Conservation (phyloP, 2,113 vertebrate species). For the Sylvia atricapilla region DNA sequence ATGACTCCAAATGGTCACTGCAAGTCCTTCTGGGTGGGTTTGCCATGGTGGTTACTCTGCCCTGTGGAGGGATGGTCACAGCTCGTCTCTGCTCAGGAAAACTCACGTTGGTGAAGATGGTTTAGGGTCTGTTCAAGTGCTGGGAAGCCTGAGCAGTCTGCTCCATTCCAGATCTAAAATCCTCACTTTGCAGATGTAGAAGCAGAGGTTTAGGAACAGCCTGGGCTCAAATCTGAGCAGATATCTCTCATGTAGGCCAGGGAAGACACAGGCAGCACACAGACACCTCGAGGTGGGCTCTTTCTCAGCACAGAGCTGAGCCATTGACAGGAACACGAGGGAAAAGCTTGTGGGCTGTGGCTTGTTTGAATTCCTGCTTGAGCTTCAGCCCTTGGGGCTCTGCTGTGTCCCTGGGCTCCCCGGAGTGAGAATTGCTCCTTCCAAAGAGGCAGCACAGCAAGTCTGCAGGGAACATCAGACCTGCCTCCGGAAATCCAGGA, state of each 20-base stretch:
- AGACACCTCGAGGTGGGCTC: background rate
- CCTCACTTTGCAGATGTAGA: background rate
- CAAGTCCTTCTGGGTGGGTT: background rate
- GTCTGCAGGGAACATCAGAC: background rate
- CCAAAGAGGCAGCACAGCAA: background rate
- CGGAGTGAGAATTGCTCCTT: background rate
- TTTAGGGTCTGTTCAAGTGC: background rate
- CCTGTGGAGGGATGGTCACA: background rate
- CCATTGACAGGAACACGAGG: background rate
- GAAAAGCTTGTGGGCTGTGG: background rate
- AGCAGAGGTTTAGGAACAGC: background rate
- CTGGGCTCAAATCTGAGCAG: background rate
- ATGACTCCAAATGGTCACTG: background rate
- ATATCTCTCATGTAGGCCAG: background rate
- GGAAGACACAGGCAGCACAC: background rate
- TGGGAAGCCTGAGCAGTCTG: background rate
- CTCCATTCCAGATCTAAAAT: background rate
- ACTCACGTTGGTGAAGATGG: rapidly evolving
- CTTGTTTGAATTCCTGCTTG: background rate
- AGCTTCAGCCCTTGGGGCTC: background rate
- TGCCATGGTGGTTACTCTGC: background rate
- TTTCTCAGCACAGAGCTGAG: background rate
- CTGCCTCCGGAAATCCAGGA: background rate
- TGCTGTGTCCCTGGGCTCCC: background rate
- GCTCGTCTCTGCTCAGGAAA: background rate